Base-by-base conservation (phyloP, 2,888 invertebrate species). In the Bugula neritina region DNA sequence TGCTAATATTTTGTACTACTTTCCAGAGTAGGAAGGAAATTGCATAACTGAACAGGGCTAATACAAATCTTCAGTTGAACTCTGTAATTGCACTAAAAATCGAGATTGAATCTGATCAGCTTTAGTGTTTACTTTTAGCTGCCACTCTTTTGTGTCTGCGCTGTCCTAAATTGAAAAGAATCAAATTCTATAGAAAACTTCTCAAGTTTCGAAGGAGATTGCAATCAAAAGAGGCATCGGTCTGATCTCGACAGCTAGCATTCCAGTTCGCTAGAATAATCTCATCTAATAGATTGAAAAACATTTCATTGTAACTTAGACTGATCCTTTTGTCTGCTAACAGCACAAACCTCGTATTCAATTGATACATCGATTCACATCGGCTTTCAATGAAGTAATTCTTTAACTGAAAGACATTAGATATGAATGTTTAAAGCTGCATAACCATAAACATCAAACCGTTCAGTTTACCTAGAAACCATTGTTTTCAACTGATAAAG, bases 111-210 rank as follows among this genome's bases (percentile, higher is more conserved):
- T 63, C 29, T 31, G 63, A 63, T 63, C 63, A 63, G 25, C 21
- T 25, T 63, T 27, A 5, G 31, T 63, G 63, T 63, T 63, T 63
- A 63, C 29, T 13, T 63, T 29, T 5, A 3, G 63, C 63, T 63
- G 63, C 63, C 63, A 13, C 10, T 63, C 17, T 27, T 63, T 63
- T 63, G 63, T 63, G 5, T 31, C 17, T 34, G 34, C 10, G 63
- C 63, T 63, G 63, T 63, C 63, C 27, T 63, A 63, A 63, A 63
- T 63, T 63, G 63, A 63, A 63, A 31, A 63, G 63, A 63, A 63
- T 63, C 63, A 31, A 25, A 31, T 63, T 63, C 63, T 31, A 63
- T 63, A 27, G 3, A 13, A 13, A 27, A 31, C 34, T 25, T 63
- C 63, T 63, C 63, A 63, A 34, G n/a, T 63, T 63, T 63, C 63